phyloP scores from a whole-genome alignment of 1,140 invertebrate species.

The Pseudoatta argentina region DNA sequence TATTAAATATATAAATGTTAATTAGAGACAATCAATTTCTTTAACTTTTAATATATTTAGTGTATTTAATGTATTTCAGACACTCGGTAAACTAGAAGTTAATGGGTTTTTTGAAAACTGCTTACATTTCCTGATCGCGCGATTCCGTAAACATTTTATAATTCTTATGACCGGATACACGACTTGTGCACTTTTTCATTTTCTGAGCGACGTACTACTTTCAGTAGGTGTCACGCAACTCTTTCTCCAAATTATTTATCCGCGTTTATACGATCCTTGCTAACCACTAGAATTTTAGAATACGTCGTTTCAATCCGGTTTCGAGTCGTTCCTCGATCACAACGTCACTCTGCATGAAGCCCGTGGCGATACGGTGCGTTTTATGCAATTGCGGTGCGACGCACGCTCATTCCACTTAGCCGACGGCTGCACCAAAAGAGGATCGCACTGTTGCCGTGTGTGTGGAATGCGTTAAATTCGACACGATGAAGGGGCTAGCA shows the following conservation, averaged over 20 bases:
- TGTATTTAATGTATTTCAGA: not conserved
- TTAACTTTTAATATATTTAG: not conserved
- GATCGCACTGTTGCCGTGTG: constrained; percentile 59
- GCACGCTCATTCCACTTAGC: constrained; percentile 78
- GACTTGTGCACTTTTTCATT: not conserved
- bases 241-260: constrained; percentile 1
- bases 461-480: constrained; percentile 66
- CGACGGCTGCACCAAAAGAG: constrained; percentile 60
- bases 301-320: not conserved
- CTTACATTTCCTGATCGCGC: not conserved
- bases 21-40: not conserved
- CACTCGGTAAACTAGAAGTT: not conserved
- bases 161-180: not conserved
- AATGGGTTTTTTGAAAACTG: not conserved
- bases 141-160: constrained; percentile 10
- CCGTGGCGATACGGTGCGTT: constrained; percentile 11
- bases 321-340: not conserved
- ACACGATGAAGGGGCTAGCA: constrained; percentile 32
- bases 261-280: not conserved
- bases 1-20: not conserved
- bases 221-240: not conserved
- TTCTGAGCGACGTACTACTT: constrained; percentile 1
- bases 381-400: constrained; percentile 70
- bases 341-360: not conserved
- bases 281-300: constrained; percentile 43